Conservation (phyloP, 2,113 vertebrate genomes). For the Vidua macroura region DNA sequence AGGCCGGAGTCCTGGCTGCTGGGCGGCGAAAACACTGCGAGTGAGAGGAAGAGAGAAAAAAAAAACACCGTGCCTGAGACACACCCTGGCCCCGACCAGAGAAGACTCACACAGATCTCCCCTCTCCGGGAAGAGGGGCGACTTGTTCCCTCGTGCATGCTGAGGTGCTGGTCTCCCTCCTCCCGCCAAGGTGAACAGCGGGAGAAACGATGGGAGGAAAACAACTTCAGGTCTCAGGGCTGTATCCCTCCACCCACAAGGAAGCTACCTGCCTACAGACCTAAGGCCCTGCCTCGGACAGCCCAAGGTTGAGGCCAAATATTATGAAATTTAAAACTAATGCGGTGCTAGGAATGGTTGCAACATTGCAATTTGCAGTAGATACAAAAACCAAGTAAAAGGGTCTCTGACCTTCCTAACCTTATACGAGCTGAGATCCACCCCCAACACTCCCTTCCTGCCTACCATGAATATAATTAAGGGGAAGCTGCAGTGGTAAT, state of each 20-base stretch:
- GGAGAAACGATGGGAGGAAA: neutral
- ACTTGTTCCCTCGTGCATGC: accelerated
- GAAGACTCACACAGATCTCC: accelerated
- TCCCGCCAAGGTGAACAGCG: neutral
- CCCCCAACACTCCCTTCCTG: slow-evolving; percentile 75
- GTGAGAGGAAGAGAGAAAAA: neutral
- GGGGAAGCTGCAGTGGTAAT: slow-evolving; percentile 84
- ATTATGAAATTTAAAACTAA: slow-evolving; percentile 59
- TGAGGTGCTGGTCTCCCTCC: neutral
- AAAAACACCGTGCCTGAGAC: neutral
- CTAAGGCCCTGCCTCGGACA: neutral
- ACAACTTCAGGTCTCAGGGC: neutral
- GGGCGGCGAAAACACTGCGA: slow-evolving; percentile 81
- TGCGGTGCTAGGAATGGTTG: slow-evolving; percentile 52
- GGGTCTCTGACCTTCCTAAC: slow-evolving; percentile 84
- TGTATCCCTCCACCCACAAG: accelerated
- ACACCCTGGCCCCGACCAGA: accelerated
- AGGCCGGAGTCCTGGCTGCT: slow-evolving; percentile 78
- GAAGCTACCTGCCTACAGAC: neutral
- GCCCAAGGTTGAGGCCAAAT: slow-evolving; percentile 11
- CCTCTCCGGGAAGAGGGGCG: neutral
- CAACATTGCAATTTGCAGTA: slow-evolving; percentile 71
- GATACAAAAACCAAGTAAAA: slow-evolving; percentile 77
- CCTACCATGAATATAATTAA: slow-evolving; percentile 86
- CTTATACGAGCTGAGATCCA: slow-evolving; percentile 75